A percentile compares a stretch with the other conserved stretches of the same genome.
phyloP scores from a whole-genome alignment of 64 coral and sea anemone species.

The Acropora yongei region DNA sequence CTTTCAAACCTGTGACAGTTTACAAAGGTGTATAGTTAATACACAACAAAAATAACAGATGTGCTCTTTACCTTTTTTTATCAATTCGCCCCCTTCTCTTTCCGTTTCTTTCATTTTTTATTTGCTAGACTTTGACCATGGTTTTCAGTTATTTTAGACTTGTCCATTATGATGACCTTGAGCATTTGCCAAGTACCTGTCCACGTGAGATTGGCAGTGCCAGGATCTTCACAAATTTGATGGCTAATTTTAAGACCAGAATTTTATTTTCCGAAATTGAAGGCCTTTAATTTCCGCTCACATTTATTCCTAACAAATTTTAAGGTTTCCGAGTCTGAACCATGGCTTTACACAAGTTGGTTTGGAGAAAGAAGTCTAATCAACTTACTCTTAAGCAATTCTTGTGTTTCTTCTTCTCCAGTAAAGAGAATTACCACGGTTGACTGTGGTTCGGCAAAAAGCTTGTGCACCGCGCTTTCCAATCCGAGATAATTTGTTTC shows the following conservation, averaged over 20 bases:
- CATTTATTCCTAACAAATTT: neutral
- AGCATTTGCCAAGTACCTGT: conserved; percentile 13
- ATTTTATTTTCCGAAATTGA: neutral
- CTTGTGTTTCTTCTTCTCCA: conserved; percentile 23
- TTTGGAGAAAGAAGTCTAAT: neutral
- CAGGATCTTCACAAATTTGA: neutral
- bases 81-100: too few species aligned
- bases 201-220: too few species aligned
- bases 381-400: conserved; percentile 49
- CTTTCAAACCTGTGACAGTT: too few species aligned
- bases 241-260: neutral
- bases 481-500: neutral
- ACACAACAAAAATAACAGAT: too few species aligned
- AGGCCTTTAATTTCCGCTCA: neutral
- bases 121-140: too few species aligned
- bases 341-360: neutral
- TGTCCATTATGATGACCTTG: neutral
- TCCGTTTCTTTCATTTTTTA: too few species aligned
- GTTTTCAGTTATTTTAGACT: neutral
- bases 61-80: too few species aligned
- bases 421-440: conserved; percentile 67
- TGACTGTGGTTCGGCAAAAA: conserved; percentile 26
- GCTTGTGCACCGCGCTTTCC: neutral
- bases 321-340: neutral
- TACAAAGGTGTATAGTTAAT: too few species aligned